Evolutionary conservation across 2,113 vertebrate species (phyloP), one percentile per base, ranked within the genome.

Genomic region (Crypturellus undulatus): DNA sequence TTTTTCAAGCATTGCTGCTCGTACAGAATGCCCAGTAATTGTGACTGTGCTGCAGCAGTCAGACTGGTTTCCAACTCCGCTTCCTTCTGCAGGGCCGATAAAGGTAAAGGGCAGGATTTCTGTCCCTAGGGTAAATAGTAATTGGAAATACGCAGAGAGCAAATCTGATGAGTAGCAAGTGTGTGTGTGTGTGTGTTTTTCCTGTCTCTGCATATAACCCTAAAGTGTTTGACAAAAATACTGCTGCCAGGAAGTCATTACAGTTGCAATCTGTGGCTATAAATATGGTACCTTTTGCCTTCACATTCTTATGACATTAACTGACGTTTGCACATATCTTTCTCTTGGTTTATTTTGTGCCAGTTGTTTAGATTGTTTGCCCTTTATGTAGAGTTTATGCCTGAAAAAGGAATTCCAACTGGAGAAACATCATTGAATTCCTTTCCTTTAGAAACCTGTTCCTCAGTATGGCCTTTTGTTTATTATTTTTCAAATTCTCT

Each of bases 401-500:
- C 65, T 91, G 80, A 85, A 70, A 87, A n/a, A 92, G 47, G 81
- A 79, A 73, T 93, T 95, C 77, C 28, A 78, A 9, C 26, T 88
- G 22, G 62, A 64, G 90, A 89, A 68, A 12, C n/a, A 71, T n/a
- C 2, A 8, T 16, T 80, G n/a, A 78, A 90, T 93, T 86, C 38
- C 36, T 80, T 96, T 80, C 64, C 77, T 87, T 90, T 56, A 68
- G 34, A 68, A 32, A 72, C 8, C 1, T 63, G 19, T 60, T 93
- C 47, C 42, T 64, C 28, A 62, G 64, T 49, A 45, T 49, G 11
- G 1, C 1, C 7, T 84, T 58, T 81, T 59, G 38, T 72, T 76
- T 83, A 13, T 56, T 65, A 19, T 24, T 34, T 62, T 67, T 71
- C 40, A 65, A 87, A 19, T 20, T 94, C 18, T 77, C 20, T 80